Percentiles rank a stretch among this genome's conserved stretches.
Evolutionary conservation across 2,888 invertebrate genomes (phyloP).

Genomic region (Dioctria rufipes): DNA sequence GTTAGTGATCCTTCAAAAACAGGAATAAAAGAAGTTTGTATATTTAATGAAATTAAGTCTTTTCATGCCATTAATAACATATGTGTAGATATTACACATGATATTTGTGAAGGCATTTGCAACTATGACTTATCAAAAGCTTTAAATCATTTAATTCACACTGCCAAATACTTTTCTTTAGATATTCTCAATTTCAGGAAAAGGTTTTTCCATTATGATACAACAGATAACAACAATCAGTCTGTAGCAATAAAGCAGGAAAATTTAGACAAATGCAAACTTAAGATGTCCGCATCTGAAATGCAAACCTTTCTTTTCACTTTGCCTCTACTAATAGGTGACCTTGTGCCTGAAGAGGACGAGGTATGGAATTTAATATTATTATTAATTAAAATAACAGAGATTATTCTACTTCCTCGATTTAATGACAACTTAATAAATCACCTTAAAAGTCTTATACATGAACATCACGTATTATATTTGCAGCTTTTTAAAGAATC

Average conservation of each 20-base stretch:
- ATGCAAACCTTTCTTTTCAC: no score
- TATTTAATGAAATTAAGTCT: neutral
- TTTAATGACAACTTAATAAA: no score
- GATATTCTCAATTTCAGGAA: neutral
- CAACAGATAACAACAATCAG: conserved; percentile 20
- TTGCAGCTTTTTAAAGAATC: no score
- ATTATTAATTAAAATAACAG: no score
- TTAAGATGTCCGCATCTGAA: neutral
- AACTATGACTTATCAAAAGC: conserved; percentile 52
- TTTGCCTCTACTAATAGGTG: no score
- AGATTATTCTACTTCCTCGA: no score
- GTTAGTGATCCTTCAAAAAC: neutral
- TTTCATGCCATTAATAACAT: conserved; percentile 38
- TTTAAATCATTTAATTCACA: conserved; percentile 55
- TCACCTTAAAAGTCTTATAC: no score
- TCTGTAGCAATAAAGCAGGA: conserved; percentile 39
- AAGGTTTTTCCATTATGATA: neutral
- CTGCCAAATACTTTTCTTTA: conserved; percentile 53
- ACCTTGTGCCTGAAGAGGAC: conserved; percentile 29
- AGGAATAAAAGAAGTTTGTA: neutral
- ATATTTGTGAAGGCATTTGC: no score
- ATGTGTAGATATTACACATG: conserved; percentile 58
- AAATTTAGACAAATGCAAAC: conserved; percentile 17
- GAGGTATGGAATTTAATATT: conserved; percentile 54
- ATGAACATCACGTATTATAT: no score